A percentile compares a stretch with the other conserved stretches of the same genome.
Conservation (phyloP, 2,888 invertebrate species). For the Eulithis testata region DNA sequence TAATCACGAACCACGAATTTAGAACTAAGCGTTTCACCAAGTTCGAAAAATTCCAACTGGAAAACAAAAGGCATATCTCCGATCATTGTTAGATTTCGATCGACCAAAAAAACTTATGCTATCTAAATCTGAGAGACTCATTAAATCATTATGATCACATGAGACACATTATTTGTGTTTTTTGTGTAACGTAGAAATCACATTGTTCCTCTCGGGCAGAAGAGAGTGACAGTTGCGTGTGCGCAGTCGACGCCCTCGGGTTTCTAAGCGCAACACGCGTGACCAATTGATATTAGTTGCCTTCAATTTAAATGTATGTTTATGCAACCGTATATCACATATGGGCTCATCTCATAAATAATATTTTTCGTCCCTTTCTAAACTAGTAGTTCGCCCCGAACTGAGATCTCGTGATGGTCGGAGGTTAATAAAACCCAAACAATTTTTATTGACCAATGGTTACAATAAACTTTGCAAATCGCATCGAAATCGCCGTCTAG, state of each 20-base stretch:
- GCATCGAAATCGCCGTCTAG: too few species aligned
- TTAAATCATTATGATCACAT: slow-evolving; percentile 37
- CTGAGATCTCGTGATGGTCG: too few species aligned
- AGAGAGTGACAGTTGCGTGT: slow-evolving; percentile 76
- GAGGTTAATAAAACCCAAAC: too few species aligned
- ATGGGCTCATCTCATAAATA: slow-evolving; percentile 29
- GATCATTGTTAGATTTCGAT: slow-evolving; percentile 24
- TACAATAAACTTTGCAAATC: too few species aligned
- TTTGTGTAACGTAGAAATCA: slow-evolving; percentile 60
- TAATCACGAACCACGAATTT: too few species aligned
- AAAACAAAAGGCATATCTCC: slow-evolving; percentile 29
- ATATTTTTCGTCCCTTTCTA: slow-evolving; percentile 1
- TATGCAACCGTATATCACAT: slow-evolving; percentile 32
- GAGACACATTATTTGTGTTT: slow-evolving; percentile 34
- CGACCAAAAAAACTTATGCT: slow-evolving; percentile 29
- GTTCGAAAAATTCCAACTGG: slow-evolving; percentile 14
- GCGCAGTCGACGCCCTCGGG: slow-evolving; percentile 71
- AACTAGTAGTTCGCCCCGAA: too few species aligned
- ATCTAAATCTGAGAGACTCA: slow-evolving; percentile 32
- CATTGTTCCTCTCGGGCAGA: slow-evolving; percentile 72
- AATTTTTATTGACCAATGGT: too few species aligned
- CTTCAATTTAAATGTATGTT: slow-evolving; percentile 58
- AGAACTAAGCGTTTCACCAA: not conserved
- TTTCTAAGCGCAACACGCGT: slow-evolving; percentile 72
- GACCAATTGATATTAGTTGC: slow-evolving; percentile 69